Evolutionary conservation across 2,797 vertebrate species (phyloP).

Genomic region (Poeciliopsis paucimaculata): DNA sequence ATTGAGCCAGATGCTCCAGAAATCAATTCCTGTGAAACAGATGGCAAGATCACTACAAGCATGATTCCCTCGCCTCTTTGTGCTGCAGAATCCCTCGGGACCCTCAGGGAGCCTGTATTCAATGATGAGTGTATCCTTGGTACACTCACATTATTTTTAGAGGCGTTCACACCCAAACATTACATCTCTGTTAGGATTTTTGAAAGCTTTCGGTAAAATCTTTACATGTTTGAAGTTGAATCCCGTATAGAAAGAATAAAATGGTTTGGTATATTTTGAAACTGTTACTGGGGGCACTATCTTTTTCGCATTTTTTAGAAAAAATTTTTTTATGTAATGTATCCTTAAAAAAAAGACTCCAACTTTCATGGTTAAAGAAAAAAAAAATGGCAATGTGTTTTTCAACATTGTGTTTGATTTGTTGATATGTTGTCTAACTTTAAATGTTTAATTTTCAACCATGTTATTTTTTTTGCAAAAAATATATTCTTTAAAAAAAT

Average conservation of each 20-base stretch:
- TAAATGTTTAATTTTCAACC: neutral
- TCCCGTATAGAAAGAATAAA: neutral
- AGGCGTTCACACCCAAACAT: slow-evolving; percentile 5
- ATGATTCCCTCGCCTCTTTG: slow-evolving; percentile 56
- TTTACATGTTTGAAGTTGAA: neutral
- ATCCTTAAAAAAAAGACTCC: neutral
- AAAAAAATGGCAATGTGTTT: neutral
- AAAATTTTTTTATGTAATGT: neutral
- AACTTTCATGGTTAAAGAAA: neutral
- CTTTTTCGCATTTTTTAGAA: neutral
- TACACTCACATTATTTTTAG: slow-evolving; percentile 29
- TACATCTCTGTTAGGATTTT: slow-evolving; percentile 24
- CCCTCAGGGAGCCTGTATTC: slow-evolving; percentile 36
- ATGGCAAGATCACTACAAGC: slow-evolving; percentile 59
- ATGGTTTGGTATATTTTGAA: neutral
- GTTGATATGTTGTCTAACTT: neutral
- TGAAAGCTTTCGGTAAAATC: neutral
- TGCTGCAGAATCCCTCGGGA: slow-evolving; percentile 38
- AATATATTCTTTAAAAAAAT: neutral
- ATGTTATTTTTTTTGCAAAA: neutral
- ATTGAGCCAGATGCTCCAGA: slow-evolving; percentile 61
- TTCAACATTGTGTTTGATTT: neutral
- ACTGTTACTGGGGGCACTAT: neutral
- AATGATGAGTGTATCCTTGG: slow-evolving; percentile 40
- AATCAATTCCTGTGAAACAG: slow-evolving; percentile 62